These are phyloP conservation scores for Talpa occidentalis DNA, from an alignment of 2,113 vertebrate species.

Conservation along the genomic window DNA sequence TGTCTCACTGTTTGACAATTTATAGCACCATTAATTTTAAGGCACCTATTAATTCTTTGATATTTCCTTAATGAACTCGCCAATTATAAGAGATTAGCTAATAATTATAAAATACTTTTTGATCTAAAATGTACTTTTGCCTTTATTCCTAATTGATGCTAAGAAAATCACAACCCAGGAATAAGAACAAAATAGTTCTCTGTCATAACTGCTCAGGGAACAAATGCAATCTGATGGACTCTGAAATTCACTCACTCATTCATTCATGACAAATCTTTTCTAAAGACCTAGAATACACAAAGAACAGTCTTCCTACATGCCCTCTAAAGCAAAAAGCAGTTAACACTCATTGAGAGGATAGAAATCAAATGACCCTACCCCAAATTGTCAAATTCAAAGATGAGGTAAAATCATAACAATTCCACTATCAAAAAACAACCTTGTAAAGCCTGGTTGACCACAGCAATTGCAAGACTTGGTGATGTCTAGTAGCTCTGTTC, in stretches of 20 bases:
- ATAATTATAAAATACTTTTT: not conserved
- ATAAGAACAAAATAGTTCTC: not conserved
- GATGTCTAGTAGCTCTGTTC: not conserved
- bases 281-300: not conserved
- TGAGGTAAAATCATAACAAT: slow-evolving; percentile 20
- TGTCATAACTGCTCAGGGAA: not conserved
- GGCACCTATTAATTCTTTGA: not conserved
- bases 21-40: not conserved
- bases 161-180: slow-evolving; percentile 38
- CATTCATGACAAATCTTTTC: not conserved
- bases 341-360: not conserved
- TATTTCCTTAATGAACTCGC: not conserved
- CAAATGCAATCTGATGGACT: not conserved
- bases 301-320: not conserved
- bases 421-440: not conserved
- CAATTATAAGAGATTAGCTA: slow-evolving; percentile 3
- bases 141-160: not conserved
- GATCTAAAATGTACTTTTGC: not conserved
- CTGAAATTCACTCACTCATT: not conserved
- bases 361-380: not conserved
- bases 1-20: not conserved
- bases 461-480: not conserved
- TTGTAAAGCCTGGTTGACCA: not conserved
- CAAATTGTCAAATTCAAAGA: slow-evolving; percentile 29
- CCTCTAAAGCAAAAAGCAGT: slow-evolving; percentile 22